Evolutionary conservation across 2,888 invertebrate species (phyloP).

Genomic region (Epinotia demarniana): DNA sequence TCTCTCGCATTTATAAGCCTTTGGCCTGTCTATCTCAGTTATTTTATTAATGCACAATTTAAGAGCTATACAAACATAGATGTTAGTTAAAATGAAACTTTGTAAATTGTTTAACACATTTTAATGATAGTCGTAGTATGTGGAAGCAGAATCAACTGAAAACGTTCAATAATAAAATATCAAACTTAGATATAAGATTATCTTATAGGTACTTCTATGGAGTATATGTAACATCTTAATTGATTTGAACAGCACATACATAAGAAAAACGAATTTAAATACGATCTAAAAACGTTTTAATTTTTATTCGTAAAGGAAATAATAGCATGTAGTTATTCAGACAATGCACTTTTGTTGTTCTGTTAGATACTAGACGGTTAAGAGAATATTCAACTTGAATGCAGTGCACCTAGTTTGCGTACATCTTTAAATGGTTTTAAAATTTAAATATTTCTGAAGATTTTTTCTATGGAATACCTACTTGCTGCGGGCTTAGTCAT

Average conservation of each 20-base stretch:
- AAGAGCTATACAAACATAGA: neutral
- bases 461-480: too few species aligned
- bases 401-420: neutral
- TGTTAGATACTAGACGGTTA: too few species aligned
- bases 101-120: neutral
- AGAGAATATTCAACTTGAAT: too few species aligned
- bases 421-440: neutral
- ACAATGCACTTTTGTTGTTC: too few species aligned
- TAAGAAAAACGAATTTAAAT: too few species aligned
- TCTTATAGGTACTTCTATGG: neutral
- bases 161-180: neutral
- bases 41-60: constrained; percentile 21
- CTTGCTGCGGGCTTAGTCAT: neutral
- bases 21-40: constrained; percentile 21
- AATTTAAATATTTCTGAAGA: neutral
- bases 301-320: too few species aligned
- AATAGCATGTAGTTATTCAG: too few species aligned
- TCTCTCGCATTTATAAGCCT: constrained; percentile 30
- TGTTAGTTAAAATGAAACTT: neutral
- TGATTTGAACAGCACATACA: neutral
- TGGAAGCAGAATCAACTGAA: neutral
- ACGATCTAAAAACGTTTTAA: too few species aligned
- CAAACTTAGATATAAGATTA: too few species aligned
- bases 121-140: neutral
- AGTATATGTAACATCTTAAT: neutral